Percentiles rank a stretch among this genome's conserved stretches.
These are phyloP conservation scores for Phylloscopus trochiloides DNA, from an alignment of 2,113 vertebrate genomes.

Conservation along the genomic window DNA sequence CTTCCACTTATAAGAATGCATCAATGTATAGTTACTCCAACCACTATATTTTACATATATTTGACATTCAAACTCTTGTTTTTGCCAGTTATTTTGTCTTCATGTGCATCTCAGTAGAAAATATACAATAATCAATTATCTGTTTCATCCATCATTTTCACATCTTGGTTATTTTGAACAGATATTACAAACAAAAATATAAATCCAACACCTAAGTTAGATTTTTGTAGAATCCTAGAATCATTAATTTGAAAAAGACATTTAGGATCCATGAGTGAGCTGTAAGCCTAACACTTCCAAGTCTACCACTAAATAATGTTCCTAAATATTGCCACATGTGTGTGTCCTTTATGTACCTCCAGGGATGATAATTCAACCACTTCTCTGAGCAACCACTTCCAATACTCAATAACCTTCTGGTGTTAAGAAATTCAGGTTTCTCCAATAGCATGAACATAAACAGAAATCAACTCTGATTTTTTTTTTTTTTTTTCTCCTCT, in stretches of 20 bases:
- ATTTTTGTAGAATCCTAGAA: not conserved
- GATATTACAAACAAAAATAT: not conserved
- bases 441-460: not conserved
- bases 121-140: not conserved
- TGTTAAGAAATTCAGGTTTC: not conserved
- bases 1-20: not conserved
- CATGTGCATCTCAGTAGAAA: not conserved
- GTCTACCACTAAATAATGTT: not conserved
- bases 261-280: not conserved
- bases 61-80: not conserved
- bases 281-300: not conserved
- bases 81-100: not conserved
- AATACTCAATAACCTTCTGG: rapidly evolving
- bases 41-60: not conserved
- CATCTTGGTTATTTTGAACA: not conserved
- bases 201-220: not conserved
- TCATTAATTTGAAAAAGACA: not conserved
- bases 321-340: too few relatives aligned
- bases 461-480: not conserved
- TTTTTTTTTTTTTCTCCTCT: not conserved
- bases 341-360: not conserved
- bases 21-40: not conserved
- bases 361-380: not conserved
- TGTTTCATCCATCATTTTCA: not conserved
- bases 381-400: not conserved